These are phyloP conservation scores for Platycheirus rosarum DNA, from an alignment of 2,888 invertebrate species.

Conservation along the genomic window DNA sequence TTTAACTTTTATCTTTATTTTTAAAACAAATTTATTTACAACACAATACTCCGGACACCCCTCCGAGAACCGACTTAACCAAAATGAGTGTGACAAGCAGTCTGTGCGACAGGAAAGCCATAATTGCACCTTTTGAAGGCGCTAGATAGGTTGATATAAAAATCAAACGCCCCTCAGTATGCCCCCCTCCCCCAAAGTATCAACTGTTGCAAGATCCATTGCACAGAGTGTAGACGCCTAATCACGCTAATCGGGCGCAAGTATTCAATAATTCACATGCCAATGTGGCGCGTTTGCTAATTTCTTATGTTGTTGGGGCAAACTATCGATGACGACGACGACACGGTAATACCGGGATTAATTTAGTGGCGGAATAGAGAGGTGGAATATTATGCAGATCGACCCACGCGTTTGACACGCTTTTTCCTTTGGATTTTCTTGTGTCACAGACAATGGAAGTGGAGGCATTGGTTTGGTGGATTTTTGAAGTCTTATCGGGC, in stretches of 20 bases:
- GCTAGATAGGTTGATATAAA: slow-evolving; percentile 30
- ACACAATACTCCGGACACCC: slow-evolving; percentile 14
- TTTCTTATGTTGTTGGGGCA: slow-evolving; percentile 71
- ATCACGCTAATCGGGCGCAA: slow-evolving; percentile 66
- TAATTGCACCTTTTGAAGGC: slow-evolving; percentile 51
- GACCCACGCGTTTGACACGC: slow-evolving; percentile 71
- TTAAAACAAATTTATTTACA: slow-evolving; percentile 52
- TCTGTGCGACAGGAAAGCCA: slow-evolving; percentile 53
- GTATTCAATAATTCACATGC: slow-evolving; percentile 73
- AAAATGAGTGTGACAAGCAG: slow-evolving; percentile 61
- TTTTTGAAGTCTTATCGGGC: slow-evolving; percentile 40
- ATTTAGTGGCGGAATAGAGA: slow-evolving; percentile 50
- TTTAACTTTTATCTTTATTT: slow-evolving; percentile 33
- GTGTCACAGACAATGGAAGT: slow-evolving; percentile 32
- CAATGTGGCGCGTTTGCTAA: slow-evolving; percentile 72
- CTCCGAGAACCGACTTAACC: too few relatives aligned
- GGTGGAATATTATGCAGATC: slow-evolving; percentile 55
- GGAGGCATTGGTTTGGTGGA: too few relatives aligned
- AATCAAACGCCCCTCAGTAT: not conserved
- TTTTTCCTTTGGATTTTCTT: slow-evolving; percentile 31
- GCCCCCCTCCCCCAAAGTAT: too few relatives aligned
- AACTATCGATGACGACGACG: slow-evolving; percentile 71
- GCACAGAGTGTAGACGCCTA: slow-evolving; percentile 41
- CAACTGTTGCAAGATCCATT: slow-evolving; percentile 28
- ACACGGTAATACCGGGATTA: slow-evolving; percentile 54